phyloP scores from a whole-genome alignment of 2,113 vertebrate genomes.

The Merops nubicus region DNA sequence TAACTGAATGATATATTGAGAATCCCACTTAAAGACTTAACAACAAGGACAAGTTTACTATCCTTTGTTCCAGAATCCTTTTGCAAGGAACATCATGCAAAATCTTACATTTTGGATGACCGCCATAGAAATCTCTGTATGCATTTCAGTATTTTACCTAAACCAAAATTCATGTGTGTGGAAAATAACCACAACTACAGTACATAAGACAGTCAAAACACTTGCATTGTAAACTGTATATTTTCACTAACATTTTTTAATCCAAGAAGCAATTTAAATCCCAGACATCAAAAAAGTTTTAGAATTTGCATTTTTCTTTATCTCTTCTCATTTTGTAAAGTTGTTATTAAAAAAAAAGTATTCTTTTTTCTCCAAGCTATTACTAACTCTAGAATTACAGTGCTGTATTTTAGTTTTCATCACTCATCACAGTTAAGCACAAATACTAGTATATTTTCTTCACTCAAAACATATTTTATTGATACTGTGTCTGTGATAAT shows the following conservation, averaged over 20 bases:
- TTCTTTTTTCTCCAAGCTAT: conserved; percentile 9
- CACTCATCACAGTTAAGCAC: neutral
- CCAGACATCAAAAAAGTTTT: neutral
- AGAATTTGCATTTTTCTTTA: neutral
- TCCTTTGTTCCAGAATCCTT: neutral
- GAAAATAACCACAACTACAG: neutral
- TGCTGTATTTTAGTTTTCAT: neutral
- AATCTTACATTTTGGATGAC: neutral
- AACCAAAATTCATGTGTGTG: neutral
- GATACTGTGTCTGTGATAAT: conserved; percentile 76
- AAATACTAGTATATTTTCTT: conserved; percentile 67
- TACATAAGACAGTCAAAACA: neutral
- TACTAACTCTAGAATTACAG: conserved; percentile 19
- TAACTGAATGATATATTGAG: neutral
- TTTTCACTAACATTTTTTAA: neutral
- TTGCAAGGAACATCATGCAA: neutral
- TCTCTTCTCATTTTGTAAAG: neutral
- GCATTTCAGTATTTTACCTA: neutral
- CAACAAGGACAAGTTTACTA: neutral
- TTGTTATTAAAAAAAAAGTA: neutral
- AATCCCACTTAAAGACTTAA: neutral
- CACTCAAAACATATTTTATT: conserved; percentile 74
- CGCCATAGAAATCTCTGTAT: neutral
- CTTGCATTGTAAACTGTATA: neutral
- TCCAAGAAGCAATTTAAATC: neutral